These are phyloP conservation scores for Cataglyphis rosenhaueri DNA, from an alignment of 2,888 invertebrate genomes.

Conservation along the genomic window DNA sequence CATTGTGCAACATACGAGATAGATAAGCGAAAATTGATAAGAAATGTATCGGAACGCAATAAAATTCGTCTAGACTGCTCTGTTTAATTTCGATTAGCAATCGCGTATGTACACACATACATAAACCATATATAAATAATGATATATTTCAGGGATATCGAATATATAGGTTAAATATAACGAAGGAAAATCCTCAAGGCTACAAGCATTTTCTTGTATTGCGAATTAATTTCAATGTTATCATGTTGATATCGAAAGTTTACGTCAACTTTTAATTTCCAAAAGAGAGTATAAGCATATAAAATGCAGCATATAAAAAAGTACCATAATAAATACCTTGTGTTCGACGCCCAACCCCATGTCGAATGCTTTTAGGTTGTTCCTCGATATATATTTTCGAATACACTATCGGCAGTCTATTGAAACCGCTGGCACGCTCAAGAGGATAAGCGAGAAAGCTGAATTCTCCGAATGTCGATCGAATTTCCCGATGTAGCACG, in stretches of 20 bases:
- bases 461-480: neutral
- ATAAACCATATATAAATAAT: neutral
- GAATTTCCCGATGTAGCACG: neutral
- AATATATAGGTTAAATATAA: neutral
- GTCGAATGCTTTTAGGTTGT: neutral
- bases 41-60: neutral
- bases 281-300: neutral
- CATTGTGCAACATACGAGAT: neutral
- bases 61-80: neutral
- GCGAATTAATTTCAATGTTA: neutral
- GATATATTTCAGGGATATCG: neutral
- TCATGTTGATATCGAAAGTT: neutral
- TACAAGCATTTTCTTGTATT: neutral
- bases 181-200: neutral
- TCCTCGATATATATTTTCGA: neutral
- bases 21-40: conserved; percentile 20
- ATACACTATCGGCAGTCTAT: neutral
- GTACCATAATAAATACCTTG: conserved; percentile 16
- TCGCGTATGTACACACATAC: neutral
- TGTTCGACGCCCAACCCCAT: conserved; percentile 38
- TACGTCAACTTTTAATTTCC: neutral
- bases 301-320: neutral
- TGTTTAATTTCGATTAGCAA: neutral
- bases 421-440: neutral
- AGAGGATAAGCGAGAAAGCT: neutral